phyloP scores from a whole-genome alignment of 2,888 invertebrate genomes.

The Pammene fasciana region DNA sequence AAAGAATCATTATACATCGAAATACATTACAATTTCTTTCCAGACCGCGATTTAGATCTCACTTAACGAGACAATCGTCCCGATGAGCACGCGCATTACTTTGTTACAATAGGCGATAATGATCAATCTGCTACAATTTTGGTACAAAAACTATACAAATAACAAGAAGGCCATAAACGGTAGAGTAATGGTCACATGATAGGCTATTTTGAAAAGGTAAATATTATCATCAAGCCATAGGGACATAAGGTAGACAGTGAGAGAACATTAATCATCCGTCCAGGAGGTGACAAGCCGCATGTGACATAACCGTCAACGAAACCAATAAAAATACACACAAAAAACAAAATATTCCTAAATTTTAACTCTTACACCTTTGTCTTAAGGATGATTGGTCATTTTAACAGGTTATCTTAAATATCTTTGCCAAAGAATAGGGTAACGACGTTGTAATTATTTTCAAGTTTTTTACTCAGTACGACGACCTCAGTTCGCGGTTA shows the following conservation, averaged over 20 bases:
- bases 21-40: constrained; percentile 19
- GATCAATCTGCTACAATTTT: constrained; percentile 39
- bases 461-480: constrained; percentile 32
- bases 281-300: constrained; percentile 40
- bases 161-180: constrained; percentile 13
- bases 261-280: constrained; percentile 38
- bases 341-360: background rate
- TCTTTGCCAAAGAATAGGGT: constrained; percentile 38
- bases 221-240: constrained; percentile 29
- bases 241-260: constrained; percentile 36
- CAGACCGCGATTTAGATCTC: constrained; percentile 9
- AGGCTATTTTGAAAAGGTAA: background rate
- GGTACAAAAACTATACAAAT: constrained; percentile 28
- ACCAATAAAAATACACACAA: constrained; percentile 10
- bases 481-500: constrained; percentile 29
- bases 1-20: background rate
- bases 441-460: constrained; percentile 41
- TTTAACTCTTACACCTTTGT: constrained; percentile 17
- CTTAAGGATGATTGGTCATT: constrained; percentile 17
- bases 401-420: background rate
- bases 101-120: constrained; percentile 34
- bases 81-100: constrained; percentile 17
- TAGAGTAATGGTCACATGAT: background rate
- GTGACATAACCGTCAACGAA: constrained; percentile 40
- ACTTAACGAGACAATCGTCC: constrained; percentile 19